Conservation (phyloP, 2,888 invertebrate species). For the Cataglyphis livida region DNA sequence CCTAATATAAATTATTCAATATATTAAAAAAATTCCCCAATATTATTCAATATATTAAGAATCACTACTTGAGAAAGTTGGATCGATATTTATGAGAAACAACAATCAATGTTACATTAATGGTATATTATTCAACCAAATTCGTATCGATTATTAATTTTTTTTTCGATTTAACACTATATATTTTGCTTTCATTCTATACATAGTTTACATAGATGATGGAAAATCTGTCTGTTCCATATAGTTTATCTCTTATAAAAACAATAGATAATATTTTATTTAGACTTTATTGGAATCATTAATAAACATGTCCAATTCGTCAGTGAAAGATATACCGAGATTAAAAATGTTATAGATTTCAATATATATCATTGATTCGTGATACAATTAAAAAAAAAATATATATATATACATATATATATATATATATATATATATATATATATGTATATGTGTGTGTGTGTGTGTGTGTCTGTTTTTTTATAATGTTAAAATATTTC, state of each 20-base stretch:
- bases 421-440: background rate
- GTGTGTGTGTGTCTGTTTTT: background rate
- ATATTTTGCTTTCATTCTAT: background rate
- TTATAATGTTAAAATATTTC: conserved; percentile 6
- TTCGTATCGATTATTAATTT: conserved; percentile 14
- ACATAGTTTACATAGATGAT: conserved; percentile 3
- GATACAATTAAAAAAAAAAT: background rate
- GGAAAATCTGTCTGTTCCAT: background rate
- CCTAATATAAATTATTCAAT: conserved; percentile 2
- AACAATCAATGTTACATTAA: background rate
- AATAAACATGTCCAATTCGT: background rate
- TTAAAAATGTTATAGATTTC: conserved; percentile 21
- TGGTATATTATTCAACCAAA: background rate
- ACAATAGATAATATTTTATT: conserved; percentile 27
- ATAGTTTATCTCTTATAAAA: background rate
- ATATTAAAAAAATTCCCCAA: background rate
- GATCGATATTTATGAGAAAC: conserved; percentile 2
- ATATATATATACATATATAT: background rate
- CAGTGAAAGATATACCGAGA: conserved; percentile 14
- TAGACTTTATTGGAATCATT: conserved; percentile 7
- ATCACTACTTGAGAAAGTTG: background rate
- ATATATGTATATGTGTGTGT: background rate
- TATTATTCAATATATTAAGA: conserved; percentile 11
- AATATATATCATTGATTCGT: background rate
- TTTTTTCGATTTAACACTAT: background rate